These are phyloP conservation scores for Drosophila repleta DNA, from an alignment of 1,140 invertebrate species.

Conservation along the genomic window DNA sequence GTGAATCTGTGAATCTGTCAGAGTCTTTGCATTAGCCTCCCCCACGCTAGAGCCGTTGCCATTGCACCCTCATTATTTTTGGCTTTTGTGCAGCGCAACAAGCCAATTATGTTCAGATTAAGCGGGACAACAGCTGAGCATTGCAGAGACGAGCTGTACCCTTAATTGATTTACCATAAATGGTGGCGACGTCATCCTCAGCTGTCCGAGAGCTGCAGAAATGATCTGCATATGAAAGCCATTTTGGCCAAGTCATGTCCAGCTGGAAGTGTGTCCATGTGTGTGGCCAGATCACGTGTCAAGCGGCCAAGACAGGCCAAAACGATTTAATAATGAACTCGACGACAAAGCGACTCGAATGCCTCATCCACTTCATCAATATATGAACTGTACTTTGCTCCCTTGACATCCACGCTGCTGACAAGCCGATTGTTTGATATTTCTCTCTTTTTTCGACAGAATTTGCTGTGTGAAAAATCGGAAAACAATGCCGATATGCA, in stretches of 20 bases:
- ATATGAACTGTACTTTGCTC: constrained; percentile 61
- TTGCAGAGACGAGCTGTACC: constrained; percentile 19
- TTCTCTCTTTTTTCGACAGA: constrained; percentile 55
- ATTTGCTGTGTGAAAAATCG: constrained; percentile 54
- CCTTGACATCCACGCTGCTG: constrained; percentile 70
- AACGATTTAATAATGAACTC: constrained; percentile 82
- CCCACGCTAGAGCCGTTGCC: constrained; percentile 42
- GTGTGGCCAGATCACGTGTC: constrained; percentile 73
- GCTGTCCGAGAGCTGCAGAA: constrained; percentile 34
- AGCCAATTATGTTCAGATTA: constrained; percentile 78
- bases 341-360: constrained; percentile 54
- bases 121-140: constrained; percentile 40
- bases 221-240: constrained; percentile 65
- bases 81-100: constrained; percentile 67
- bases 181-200: constrained; percentile 52
- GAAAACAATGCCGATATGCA: constrained; percentile 43
- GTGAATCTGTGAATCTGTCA: constrained; percentile 51
- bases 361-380: constrained; percentile 20
- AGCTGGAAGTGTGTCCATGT: constrained; percentile 42
- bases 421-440: constrained; percentile 71
- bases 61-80: constrained; percentile 76
- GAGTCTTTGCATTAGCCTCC: constrained; percentile 8
- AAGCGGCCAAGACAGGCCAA: constrained; percentile 41
- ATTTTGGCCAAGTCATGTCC: constrained; percentile 65
- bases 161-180: constrained; percentile 68